Conservation (phyloP, 2,113 vertebrate genomes). For the Drymodes brunneopygia region DNA sequence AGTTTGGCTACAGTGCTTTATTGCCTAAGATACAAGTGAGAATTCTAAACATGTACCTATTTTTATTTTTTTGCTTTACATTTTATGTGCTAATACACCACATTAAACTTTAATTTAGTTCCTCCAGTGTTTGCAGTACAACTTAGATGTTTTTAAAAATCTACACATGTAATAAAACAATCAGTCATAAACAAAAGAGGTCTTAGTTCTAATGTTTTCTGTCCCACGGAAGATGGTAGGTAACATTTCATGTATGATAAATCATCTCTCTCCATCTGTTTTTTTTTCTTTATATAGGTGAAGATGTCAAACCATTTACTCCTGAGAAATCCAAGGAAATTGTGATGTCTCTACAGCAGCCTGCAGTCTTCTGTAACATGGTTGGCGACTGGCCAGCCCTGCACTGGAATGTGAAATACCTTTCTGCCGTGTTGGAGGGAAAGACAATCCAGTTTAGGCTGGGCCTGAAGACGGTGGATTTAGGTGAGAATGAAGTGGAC, state of each 20-base stretch:
- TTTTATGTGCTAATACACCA: neutral
- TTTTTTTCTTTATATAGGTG: constrained; percentile 50
- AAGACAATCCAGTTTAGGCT: constrained; percentile 83
- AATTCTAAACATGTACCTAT: constrained; percentile 14
- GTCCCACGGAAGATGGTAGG: neutral
- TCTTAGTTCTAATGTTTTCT: neutral
- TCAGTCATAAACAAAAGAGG: neutral
- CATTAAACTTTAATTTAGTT: constrained; percentile 8
- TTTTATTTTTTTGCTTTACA: neutral
- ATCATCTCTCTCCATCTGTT: neutral
- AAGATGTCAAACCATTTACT: constrained; percentile 81
- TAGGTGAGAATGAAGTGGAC: constrained; percentile 69
- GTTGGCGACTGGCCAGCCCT: constrained; percentile 82
- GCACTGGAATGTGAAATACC: constrained; percentile 79
- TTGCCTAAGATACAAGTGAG: constrained; percentile 6
- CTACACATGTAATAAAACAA: neutral
- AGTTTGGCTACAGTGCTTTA: neutral
- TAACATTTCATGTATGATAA: neutral
- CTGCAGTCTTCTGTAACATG: constrained; percentile 88
- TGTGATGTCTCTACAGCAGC: constrained; percentile 79
- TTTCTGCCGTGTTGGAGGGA: constrained; percentile 73
- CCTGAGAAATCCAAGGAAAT: constrained; percentile 80
- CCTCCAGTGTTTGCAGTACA: neutral
- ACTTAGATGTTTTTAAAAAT: neutral
- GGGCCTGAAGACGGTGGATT: constrained; percentile 69